phyloP scores from a whole-genome alignment of 2,113 vertebrate species.

The Neodontobutis hainanensis region DNA sequence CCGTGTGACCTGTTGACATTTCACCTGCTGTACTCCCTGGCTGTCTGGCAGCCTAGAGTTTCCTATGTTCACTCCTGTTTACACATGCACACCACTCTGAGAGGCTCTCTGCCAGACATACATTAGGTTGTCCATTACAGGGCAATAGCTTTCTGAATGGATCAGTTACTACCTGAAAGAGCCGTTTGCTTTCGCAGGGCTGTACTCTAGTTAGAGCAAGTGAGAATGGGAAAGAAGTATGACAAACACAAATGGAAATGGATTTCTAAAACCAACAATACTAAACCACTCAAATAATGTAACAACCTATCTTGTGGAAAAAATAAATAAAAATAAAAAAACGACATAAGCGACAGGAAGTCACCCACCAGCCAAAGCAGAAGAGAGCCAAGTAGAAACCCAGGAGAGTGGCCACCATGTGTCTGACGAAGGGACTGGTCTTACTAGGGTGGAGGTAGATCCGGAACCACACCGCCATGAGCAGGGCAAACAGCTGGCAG shows the following conservation, averaged over 20 bases:
- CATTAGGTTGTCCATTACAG: constrained; percentile 49
- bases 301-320: neutral
- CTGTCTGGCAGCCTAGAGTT: constrained; percentile 14
- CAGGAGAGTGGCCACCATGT: constrained; percentile 94
- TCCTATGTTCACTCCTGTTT: neutral
- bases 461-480: constrained; percentile 95
- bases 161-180: constrained; percentile 52
- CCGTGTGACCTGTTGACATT: constrained; percentile 19
- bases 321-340: constrained; percentile 5
- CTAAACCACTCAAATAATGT: neutral
- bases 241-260: too few species aligned
- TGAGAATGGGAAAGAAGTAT: constrained; percentile 1
- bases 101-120: constrained; percentile 42
- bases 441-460: constrained; percentile 95
- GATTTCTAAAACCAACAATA: neutral
- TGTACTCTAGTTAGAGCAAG: constrained; percentile 17
- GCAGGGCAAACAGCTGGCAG: constrained; percentile 95
- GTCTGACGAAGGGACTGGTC: constrained; percentile 94
- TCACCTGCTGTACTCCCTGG: constrained; percentile 10
- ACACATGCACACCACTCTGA: constrained; percentile 10
- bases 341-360: constrained; percentile 15
- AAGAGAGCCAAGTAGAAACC: constrained; percentile 98
- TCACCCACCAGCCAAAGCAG: constrained; percentile 99
- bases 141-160: constrained; percentile 51
- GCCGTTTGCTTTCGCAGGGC: constrained; percentile 43